Conservation (phyloP, 2,888 invertebrate species). For the Monopis laevigella region DNA sequence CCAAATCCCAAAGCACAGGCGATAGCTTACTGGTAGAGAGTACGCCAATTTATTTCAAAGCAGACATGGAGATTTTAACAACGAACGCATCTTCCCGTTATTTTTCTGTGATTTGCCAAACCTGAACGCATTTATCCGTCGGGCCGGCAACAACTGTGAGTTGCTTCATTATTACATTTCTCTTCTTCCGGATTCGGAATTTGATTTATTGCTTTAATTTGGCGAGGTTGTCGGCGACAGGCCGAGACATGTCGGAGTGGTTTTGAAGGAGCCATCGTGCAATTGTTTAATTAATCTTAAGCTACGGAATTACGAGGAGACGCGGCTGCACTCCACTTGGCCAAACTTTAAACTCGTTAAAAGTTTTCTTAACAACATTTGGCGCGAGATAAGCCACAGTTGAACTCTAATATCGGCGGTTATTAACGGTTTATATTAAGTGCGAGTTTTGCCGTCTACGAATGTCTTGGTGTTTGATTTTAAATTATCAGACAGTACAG, state of each 20-base stretch:
- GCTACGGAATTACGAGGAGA: conserved; percentile 36
- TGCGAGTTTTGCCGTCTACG: too few species aligned
- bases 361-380: conserved; percentile 65
- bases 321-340: conserved; percentile 58
- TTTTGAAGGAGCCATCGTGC: conserved; percentile 63
- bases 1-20: neutral
- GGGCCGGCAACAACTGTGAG: conserved; percentile 19
- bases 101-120: conserved; percentile 6
- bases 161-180: conserved; percentile 55
- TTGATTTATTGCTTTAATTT: conserved; percentile 67
- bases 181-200: conserved; percentile 53
- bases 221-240: conserved; percentile 64
- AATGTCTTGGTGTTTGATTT: too few species aligned
- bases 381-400: conserved; percentile 66
- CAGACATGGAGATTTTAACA: conserved; percentile 5
- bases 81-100: conserved; percentile 2
- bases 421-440: conserved; percentile 36
- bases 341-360: conserved; percentile 66
- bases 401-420: conserved; percentile 52
- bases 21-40: neutral
- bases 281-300: conserved; percentile 67
- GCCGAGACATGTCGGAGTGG: conserved; percentile 66
- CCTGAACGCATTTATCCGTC: neutral
- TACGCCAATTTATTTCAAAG: conserved; percentile 9
- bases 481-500: too few species aligned